Evolutionary conservation across 2,888 invertebrate species (phyloP).

Genomic region (Dolomedes plantarius): DNA sequence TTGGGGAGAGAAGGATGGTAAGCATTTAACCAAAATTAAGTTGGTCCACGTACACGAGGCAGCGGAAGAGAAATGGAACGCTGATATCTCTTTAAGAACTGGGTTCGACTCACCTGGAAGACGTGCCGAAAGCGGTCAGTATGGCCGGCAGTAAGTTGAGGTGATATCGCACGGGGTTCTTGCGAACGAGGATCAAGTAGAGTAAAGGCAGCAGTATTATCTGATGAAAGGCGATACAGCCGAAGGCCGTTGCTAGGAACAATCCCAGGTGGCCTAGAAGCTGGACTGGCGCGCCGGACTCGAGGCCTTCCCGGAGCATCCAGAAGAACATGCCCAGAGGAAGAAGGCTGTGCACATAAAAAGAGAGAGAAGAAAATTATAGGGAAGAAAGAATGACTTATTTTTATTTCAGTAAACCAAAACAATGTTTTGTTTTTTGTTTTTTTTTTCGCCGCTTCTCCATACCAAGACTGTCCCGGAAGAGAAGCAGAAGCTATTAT

Average conservation of each 20-base stretch:
- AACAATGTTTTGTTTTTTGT: too few relatives aligned
- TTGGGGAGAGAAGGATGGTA: too few relatives aligned
- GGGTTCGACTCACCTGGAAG: constrained; percentile 70
- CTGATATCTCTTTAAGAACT: too few relatives aligned
- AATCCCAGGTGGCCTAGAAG: constrained; percentile 53
- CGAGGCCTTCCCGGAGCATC: constrained; percentile 62
- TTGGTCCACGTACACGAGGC: too few relatives aligned
- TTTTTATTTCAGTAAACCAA: too few relatives aligned
- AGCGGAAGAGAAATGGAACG: too few relatives aligned
- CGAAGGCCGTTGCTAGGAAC: constrained; percentile 48
- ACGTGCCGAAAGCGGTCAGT: constrained; percentile 65
- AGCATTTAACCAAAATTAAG: too few relatives aligned
- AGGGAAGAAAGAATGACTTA: not conserved
- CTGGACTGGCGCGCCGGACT: constrained; percentile 29
- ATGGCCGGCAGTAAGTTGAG: constrained; percentile 58
- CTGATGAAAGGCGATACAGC: constrained; percentile 53
- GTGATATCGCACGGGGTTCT: constrained; percentile 44
- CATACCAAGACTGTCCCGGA: too few relatives aligned
- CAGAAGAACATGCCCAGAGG: constrained; percentile 70
- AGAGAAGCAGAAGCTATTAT: too few relatives aligned
- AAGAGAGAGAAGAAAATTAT: not conserved
- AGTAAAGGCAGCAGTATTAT: constrained; percentile 50
- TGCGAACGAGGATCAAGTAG: constrained; percentile 53
- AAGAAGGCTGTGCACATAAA: constrained; percentile 43
- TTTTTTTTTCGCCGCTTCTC: too few relatives aligned